Conservation (phyloP, 2,113 vertebrate species). For the Lates calcarifer region DNA sequence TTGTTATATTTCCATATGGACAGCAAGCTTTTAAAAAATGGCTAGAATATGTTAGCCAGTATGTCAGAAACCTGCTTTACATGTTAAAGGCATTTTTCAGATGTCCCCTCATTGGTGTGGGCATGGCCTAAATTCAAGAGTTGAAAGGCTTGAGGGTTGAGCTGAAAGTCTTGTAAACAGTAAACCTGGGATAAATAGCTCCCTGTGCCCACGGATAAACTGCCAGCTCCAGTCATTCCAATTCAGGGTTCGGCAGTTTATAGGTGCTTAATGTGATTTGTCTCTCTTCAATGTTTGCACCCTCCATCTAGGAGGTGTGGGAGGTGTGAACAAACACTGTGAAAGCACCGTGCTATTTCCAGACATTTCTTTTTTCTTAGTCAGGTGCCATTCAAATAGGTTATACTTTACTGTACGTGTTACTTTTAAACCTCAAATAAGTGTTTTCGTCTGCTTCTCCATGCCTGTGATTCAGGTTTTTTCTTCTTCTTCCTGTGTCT, state of each 20-base stretch:
- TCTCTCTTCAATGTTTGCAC: constrained; percentile 58
- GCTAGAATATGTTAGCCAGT: neutral
- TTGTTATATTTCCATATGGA: neutral
- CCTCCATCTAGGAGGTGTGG: constrained; percentile 49
- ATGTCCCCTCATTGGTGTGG: constrained; percentile 37
- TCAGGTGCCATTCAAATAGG: constrained; percentile 42
- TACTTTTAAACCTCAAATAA: constrained; percentile 12
- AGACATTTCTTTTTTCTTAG: constrained; percentile 35
- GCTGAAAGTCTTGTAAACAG: constrained; percentile 60
- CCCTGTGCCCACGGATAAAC: constrained; percentile 62
- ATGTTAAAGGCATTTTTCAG: constrained; percentile 26
- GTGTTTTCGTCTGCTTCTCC: neutral
- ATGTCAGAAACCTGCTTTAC: constrained; percentile 11
- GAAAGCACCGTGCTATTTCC: constrained; percentile 50
- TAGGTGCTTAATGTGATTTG: constrained; percentile 65
- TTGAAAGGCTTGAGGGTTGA: constrained; percentile 52
- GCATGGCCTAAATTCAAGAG: constrained; percentile 51
- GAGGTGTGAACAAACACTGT: constrained; percentile 70
- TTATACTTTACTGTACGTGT: constrained; percentile 9
- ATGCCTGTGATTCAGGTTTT: neutral
- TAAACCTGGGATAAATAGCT: constrained; percentile 63
- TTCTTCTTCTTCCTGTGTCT: neutral
- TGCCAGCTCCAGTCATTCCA: constrained; percentile 63
- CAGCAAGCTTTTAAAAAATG: neutral
- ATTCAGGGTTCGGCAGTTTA: constrained; percentile 59